Conservation (phyloP, 2,113 vertebrate species). For the Ptyas mucosa region DNA sequence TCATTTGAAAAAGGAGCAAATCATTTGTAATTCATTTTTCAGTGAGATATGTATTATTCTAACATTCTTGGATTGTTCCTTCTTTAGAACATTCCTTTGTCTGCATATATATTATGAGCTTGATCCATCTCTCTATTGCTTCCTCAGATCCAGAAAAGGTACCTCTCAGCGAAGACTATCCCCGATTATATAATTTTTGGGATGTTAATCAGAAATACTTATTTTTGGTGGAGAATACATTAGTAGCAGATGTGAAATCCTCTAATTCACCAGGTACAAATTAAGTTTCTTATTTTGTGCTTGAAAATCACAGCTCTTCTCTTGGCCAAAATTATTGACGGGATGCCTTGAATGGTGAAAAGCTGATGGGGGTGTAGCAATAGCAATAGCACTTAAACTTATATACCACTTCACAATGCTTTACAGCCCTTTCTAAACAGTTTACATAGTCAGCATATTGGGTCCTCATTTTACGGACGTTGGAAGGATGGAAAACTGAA, state of each 20-base stretch:
- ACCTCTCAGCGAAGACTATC: rapidly evolving
- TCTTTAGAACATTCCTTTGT: background rate
- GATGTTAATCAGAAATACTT: background rate
- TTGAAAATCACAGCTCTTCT: too few relatives aligned
- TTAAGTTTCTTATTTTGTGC: background rate
- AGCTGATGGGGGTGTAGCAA: too few relatives aligned
- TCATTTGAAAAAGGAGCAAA: too few relatives aligned
- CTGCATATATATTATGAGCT: too few relatives aligned
- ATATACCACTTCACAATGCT: too few relatives aligned
- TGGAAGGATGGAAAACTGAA: too few relatives aligned
- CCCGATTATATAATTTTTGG: background rate
- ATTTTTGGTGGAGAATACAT: background rate
- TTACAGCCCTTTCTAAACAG: too few relatives aligned
- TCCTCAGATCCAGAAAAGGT: background rate
- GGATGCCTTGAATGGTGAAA: too few relatives aligned
- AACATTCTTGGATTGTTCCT: background rate
- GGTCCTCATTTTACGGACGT: too few relatives aligned
- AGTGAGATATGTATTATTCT: background rate
- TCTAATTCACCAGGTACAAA: background rate
- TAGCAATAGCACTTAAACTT: too few relatives aligned
- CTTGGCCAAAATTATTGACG: too few relatives aligned
- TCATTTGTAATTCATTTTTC: background rate
- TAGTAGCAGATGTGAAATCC: background rate
- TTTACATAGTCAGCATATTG: too few relatives aligned
- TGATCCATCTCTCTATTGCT: background rate